Percentiles rank a stretch among this genome's conserved stretches.
phyloP scores from a whole-genome alignment of 2,113 vertebrate genomes.

The Festucalex cinctus region DNA sequence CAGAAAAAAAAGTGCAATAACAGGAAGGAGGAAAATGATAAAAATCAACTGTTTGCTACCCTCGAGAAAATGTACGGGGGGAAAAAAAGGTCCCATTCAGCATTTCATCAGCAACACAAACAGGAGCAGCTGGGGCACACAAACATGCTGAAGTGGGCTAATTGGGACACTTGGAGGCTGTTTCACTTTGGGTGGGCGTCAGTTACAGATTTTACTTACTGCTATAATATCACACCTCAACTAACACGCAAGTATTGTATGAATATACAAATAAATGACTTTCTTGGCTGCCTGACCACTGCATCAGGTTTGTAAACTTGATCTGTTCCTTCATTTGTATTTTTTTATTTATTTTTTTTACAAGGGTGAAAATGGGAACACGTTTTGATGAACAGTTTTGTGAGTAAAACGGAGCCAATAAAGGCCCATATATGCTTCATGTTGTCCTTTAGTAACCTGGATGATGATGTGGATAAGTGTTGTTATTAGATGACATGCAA shows the following conservation, averaged over 20 bases:
- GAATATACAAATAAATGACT: not conserved
- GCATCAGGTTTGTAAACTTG: not conserved
- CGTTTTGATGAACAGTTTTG: too few relatives aligned
- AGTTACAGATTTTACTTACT: slow-evolving; percentile 7
- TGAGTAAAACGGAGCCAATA: too few relatives aligned
- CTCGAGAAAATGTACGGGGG: slow-evolving; percentile 51
- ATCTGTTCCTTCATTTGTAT: not conserved
- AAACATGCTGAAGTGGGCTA: slow-evolving; percentile 56
- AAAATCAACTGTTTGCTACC: slow-evolving; percentile 57
- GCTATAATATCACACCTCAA: not conserved
- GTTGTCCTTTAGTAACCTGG: not conserved
- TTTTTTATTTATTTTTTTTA: not conserved
- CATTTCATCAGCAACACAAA: slow-evolving; percentile 64
- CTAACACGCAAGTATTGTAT: slow-evolving; percentile 5
- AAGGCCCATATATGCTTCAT: not conserved
- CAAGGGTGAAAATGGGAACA: not conserved
- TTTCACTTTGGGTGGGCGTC: slow-evolving; percentile 45
- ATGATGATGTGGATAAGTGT: not conserved
- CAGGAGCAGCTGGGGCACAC: slow-evolving; percentile 57
- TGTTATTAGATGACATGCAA: not conserved
- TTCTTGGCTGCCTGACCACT: not conserved
- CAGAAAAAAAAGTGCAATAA: slow-evolving; percentile 56
- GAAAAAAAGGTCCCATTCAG: slow-evolving; percentile 43
- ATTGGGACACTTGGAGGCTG: slow-evolving; percentile 57
- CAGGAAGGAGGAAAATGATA: slow-evolving; percentile 55